A percentile compares a stretch with the other conserved stretches of the same genome.
phyloP scores from a whole-genome alignment of 1,140 invertebrate species.

The Drosophila lacertosa region DNA sequence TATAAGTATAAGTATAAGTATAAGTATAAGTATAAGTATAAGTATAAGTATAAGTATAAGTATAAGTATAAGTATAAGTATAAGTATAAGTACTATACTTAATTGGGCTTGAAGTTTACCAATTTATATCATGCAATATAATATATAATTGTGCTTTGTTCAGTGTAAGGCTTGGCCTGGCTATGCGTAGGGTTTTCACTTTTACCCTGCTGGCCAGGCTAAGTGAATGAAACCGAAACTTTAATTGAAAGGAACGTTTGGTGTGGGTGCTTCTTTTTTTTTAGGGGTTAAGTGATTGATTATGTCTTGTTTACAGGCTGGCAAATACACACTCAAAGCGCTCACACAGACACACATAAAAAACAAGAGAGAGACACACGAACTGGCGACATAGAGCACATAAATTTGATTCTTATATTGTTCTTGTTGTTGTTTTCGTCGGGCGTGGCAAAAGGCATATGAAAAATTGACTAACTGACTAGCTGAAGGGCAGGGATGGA shows the following conservation, averaged over 20 bases:
- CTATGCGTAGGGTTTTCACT: slow-evolving; percentile 3
- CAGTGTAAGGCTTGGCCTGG: slow-evolving; percentile 2
- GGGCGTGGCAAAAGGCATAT: slow-evolving; percentile 63
- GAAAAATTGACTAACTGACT: slow-evolving; percentile 62
- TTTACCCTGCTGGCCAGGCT: slow-evolving; percentile 12
- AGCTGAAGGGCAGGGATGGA: slow-evolving; percentile 25
- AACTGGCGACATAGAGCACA: slow-evolving; percentile 37
- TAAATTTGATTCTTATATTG: slow-evolving; percentile 54
- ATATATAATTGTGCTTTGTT: not conserved
- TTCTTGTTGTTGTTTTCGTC: slow-evolving; percentile 17
- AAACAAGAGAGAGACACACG: slow-evolving; percentile 2
- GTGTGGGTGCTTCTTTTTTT: slow-evolving; percentile 53
- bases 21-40: slow-evolving; percentile 1
- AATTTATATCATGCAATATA: too few relatives aligned
- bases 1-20: slow-evolving; percentile 5
- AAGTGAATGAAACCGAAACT: slow-evolving; percentile 80
- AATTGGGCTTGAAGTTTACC: too few relatives aligned
- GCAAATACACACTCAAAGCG: slow-evolving; percentile 16
- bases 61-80: not conserved
- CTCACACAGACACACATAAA: slow-evolving; percentile 32
- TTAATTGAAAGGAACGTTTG: slow-evolving; percentile 78
- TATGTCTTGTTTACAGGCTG: slow-evolving; percentile 69
- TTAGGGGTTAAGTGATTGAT: slow-evolving; percentile 78
- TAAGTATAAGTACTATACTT: not conserved
- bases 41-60: not conserved